Base-by-base conservation (phyloP, 2,888 invertebrate species). In the Drosophila helvetica region DNA sequence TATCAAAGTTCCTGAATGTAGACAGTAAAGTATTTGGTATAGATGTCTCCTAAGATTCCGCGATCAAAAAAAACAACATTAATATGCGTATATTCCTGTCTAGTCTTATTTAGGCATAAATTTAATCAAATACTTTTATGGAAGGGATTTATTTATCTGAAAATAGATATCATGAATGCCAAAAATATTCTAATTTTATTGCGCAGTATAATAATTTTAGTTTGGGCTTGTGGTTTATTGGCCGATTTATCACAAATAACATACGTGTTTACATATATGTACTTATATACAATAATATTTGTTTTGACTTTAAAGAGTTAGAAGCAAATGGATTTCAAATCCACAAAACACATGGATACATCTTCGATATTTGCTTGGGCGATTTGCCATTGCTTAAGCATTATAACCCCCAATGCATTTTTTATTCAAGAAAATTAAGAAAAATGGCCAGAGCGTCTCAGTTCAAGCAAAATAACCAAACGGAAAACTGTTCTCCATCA, bases 401-500 rank as follows among this genome's bases (percentile, higher is more conserved):
- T 15, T 10, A 7, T 17, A 38, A 19, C 19, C 18, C 12, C 7
- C 9, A 10, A 3, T 12, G 18, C 33, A 10, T 27, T 27, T 27
- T 42, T 38, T n/a, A 62, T 60, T 62, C 5, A 42, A 19, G 17
- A 30, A 18, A 18, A 61, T 62, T 48, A 62, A 62, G 62, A 19
- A 42, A 62, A 62, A 27, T 62, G 42, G 61, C 33, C 12, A 15
- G 33, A 5, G 5, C 33, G 15, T 52, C 43, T 30, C 30, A 43
- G 47, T 42, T 62, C 5, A 27, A 42, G 10, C 25, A 38, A 17
- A 51, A 51, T 48, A 51, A 38, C 43, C 17, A 53, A 27, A 48
- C 53, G 33, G 43, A 43, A 70, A 50, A 53, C 47, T 18, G 71
- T 33, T 45, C 48, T n/a, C 48, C 74, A 74, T 67, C 56, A 51